phyloP scores from a whole-genome alignment of 2,113 vertebrate genomes.

The Dissostichus mawsoni region DNA sequence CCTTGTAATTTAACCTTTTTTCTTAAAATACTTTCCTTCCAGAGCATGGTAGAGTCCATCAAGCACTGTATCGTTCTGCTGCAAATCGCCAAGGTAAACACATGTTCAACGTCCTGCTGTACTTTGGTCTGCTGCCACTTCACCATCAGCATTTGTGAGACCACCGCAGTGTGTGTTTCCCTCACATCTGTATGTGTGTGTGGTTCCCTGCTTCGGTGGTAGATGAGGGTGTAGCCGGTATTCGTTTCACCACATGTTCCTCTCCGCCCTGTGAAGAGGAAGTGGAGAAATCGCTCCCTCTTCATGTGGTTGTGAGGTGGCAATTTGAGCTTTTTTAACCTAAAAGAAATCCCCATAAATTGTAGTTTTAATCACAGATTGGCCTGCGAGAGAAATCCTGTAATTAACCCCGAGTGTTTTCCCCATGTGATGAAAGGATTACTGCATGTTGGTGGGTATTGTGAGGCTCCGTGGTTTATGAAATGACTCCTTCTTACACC shows the following conservation, averaged over 20 bases:
- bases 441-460: slow-evolving; percentile 43
- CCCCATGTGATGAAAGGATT: slow-evolving; percentile 72
- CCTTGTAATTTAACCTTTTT: too few species aligned
- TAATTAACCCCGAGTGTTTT: slow-evolving; percentile 6
- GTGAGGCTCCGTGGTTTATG: slow-evolving; percentile 33
- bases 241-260: slow-evolving; percentile 76
- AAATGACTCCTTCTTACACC: slow-evolving; percentile 52
- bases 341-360: too few species aligned
- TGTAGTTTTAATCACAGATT: not conserved
- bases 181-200: slow-evolving; percentile 28
- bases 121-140: slow-evolving; percentile 17
- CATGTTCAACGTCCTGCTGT: not conserved
- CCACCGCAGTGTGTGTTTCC: slow-evolving; percentile 8
- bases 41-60: slow-evolving; percentile 99
- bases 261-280: slow-evolving; percentile 50
- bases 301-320: slow-evolving; percentile 43
- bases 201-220: slow-evolving; percentile 66
- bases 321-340: too few species aligned
- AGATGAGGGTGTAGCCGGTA: slow-evolving; percentile 63
- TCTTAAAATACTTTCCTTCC: slow-evolving; percentile 64
- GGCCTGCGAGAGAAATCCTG: not conserved
- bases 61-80: slow-evolving; percentile 99
- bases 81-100: slow-evolving; percentile 98
- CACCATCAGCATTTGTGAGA: slow-evolving; percentile 18
- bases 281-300: slow-evolving; percentile 46